phyloP scores from a whole-genome alignment of 2,797 vertebrate species.

The Lates japonicus region DNA sequence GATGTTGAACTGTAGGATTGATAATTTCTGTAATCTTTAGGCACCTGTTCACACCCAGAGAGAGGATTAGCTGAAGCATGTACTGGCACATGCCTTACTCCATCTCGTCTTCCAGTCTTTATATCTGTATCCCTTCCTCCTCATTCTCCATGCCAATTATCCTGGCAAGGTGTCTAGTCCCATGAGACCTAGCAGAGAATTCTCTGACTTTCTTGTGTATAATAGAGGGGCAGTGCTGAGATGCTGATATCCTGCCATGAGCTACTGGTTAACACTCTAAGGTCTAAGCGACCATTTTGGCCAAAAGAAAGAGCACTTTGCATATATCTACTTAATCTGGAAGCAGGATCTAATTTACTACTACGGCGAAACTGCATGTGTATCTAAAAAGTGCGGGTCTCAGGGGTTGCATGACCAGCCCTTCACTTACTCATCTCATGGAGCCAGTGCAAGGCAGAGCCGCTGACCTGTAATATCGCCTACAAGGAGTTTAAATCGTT shows the following conservation, averaged over 20 bases:
- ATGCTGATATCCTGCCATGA: constrained; percentile 45
- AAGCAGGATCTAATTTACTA: neutral
- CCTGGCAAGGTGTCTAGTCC: constrained; percentile 5
- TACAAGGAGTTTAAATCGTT: constrained; percentile 38
- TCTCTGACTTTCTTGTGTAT: constrained; percentile 26
- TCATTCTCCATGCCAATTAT: constrained; percentile 15
- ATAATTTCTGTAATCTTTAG: too few species aligned
- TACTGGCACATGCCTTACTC: neutral
- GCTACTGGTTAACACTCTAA: constrained; percentile 20
- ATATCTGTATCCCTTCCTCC: neutral
- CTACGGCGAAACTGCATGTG: neutral
- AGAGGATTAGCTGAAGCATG: neutral
- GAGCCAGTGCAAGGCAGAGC: constrained; percentile 27
- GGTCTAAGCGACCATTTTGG: constrained; percentile 24
- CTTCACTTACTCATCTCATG: constrained; percentile 28
- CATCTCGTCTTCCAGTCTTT: constrained; percentile 18
- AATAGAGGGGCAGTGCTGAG: constrained; percentile 39
- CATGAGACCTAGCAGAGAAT: constrained; percentile 16
- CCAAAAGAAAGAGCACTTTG: constrained; percentile 15
- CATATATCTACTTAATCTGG: neutral
- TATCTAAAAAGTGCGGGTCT: neutral
- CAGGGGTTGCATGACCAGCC: neutral
- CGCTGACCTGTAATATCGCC: constrained; percentile 30
- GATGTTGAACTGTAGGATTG: too few species aligned
- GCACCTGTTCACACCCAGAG: too few species aligned